A percentile compares a stretch with the other conserved stretches of the same genome.
Conservation (phyloP, 2,113 vertebrate species). For the Gadus chalcogrammus region DNA sequence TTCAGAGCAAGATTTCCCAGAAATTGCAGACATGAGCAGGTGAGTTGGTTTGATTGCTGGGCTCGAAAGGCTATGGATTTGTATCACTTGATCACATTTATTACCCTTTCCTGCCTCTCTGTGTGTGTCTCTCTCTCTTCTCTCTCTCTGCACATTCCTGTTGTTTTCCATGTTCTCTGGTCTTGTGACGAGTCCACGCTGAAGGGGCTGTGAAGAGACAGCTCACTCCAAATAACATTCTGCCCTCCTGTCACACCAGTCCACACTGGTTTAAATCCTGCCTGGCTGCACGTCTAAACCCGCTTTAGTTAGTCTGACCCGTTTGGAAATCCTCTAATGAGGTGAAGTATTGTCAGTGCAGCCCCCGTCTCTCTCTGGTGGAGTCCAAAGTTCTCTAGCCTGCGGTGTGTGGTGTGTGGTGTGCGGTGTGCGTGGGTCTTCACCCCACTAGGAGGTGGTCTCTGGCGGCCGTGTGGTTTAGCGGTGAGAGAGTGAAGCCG, state of each 20-base stretch:
- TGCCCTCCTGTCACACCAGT: background rate
- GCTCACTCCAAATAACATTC: background rate
- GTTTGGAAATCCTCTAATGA: too few species aligned
- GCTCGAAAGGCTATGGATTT: background rate
- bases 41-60: conserved; percentile 41
- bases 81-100: background rate
- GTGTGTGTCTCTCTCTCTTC: conserved; percentile 1
- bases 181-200: too few species aligned
- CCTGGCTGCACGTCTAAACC: too few species aligned
- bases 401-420: conserved; percentile 11
- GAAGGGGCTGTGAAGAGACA: too few species aligned
- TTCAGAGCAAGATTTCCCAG: conserved; percentile 3
- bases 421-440: conserved; percentile 14
- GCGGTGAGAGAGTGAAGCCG: conserved; percentile 20
- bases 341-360: background rate
- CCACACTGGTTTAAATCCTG: background rate
- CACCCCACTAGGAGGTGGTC: conserved; percentile 29
- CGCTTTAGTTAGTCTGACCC: too few species aligned
- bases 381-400: conserved; percentile 39
- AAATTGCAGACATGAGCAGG: conserved; percentile 51
- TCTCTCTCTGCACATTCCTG: conserved; percentile 31
- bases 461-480: conserved; percentile 21
- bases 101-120: conserved; percentile 2
- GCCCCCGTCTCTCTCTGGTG: background rate
- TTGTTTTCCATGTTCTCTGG: conserved; percentile 8